Conservation (phyloP, 2,888 invertebrate species). For the Eupithecia dodoneata region DNA sequence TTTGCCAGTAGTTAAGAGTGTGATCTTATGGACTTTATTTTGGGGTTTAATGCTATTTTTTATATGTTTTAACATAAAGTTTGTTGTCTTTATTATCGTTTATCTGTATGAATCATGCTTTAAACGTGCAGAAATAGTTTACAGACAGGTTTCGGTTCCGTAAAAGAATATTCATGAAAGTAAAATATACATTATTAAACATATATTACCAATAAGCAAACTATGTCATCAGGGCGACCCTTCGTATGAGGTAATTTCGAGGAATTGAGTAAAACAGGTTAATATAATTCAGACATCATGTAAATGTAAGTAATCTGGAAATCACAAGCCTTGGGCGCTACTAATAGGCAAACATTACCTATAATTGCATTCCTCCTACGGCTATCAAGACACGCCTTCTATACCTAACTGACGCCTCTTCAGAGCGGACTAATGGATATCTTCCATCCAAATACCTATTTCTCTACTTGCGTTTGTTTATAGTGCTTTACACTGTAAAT, state of each 20-base stretch:
- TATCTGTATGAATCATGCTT: slow-evolving; percentile 1
- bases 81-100: not conserved
- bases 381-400: slow-evolving; percentile 43
- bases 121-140: not conserved
- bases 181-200: not conserved
- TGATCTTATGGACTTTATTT: slow-evolving; percentile 33
- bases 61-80: slow-evolving; percentile 3
- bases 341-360: slow-evolving; percentile 73
- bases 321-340: slow-evolving; percentile 62
- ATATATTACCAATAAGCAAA: not conserved
- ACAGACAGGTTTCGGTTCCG: not conserved
- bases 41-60: slow-evolving; percentile 3
- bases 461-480: slow-evolving; percentile 46
- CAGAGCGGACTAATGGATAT: slow-evolving; percentile 31
- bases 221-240: not conserved
- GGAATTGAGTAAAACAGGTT: slow-evolving; percentile 12
- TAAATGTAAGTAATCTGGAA: slow-evolving; percentile 53
- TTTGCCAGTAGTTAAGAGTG: slow-evolving; percentile 26
- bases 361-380: slow-evolving; percentile 63
- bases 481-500: slow-evolving; percentile 52
- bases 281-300: slow-evolving; percentile 43
- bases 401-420: slow-evolving; percentile 34
- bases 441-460: slow-evolving; percentile 22
- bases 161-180: not conserved
- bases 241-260: not conserved